Evolutionary conservation across 2,113 vertebrate genomes (phyloP).

Genomic region (Leiothrix lutea): DNA sequence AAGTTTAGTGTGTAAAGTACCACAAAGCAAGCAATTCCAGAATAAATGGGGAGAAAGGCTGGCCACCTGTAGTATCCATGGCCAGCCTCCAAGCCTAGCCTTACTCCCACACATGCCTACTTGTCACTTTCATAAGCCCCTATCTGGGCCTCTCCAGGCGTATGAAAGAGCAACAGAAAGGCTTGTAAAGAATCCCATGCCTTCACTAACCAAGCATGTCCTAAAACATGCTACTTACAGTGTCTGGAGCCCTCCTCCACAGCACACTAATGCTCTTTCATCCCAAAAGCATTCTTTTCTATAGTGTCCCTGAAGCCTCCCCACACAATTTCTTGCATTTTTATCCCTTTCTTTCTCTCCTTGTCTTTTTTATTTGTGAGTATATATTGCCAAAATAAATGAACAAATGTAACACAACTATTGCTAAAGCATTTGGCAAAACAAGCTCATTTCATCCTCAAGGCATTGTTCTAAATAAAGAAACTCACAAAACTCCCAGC

Average conservation of each 20-base stretch:
- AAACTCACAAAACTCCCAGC: neutral
- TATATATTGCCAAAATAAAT: neutral
- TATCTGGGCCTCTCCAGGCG: neutral
- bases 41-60: neutral
- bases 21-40: neutral
- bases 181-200: neutral
- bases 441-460: conserved; percentile 4
- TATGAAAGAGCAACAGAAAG: neutral
- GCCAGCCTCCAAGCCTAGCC: neutral
- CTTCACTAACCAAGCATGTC: neutral
- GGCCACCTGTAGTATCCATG: neutral
- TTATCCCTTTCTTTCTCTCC: neutral
- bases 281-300: neutral
- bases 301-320: neutral
- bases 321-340: neutral
- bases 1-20: neutral
- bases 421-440: conserved; percentile 6
- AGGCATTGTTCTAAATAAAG: conserved; percentile 35
- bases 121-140: neutral
- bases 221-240: neutral
- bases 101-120: neutral
- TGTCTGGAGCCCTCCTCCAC: neutral
- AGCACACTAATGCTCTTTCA: neutral
- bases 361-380: neutral
- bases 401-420: neutral